Evolutionary conservation across 2,113 vertebrate genomes (phyloP).

Genomic region (Speoplatyrhinus poulsoni): DNA sequence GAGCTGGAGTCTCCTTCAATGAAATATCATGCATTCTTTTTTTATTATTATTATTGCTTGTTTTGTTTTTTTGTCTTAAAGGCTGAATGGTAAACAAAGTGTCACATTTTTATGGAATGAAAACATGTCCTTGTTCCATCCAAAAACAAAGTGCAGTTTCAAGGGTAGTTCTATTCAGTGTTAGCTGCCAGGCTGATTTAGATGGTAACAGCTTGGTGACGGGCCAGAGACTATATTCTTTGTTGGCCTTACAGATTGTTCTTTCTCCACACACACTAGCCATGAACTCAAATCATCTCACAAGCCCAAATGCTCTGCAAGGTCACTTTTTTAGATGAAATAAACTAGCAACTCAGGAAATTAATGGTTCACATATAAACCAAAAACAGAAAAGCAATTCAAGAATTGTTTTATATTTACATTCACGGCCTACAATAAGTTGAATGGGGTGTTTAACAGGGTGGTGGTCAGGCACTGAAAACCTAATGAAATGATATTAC

Average conservation of each 20-base stretch:
- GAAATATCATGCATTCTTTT: not conserved
- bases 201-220: conserved; percentile 4
- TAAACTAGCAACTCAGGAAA: not conserved
- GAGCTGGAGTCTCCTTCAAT: conserved; percentile 11
- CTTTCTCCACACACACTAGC: conserved; percentile 2
- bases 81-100: conserved; percentile 17
- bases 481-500: not conserved
- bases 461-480: conserved; percentile 10
- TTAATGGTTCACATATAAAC: conserved; percentile 14
- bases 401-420: conserved; percentile 2
- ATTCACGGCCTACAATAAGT: not conserved
- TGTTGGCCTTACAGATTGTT: conserved; percentile 33
- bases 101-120: conserved; percentile 18
- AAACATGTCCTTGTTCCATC: conserved; percentile 13
- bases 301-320: not conserved
- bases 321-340: conserved; percentile 7
- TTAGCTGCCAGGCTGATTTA: not conserved
- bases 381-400: conserved; percentile 1
- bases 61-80: conserved; percentile 12
- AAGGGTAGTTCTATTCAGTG: conserved; percentile 40
- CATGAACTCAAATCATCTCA: conserved; percentile 40
- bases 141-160: conserved; percentile 41
- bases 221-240: conserved; percentile 29
- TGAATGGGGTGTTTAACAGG: conserved; percentile 28
- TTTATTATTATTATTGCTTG: not conserved